A percentile compares a stretch with the other conserved stretches of the same genome.
These are phyloP conservation scores for Cephus pygmeus DNA, from an alignment of 2,888 invertebrate species.

Conservation along the genomic window DNA sequence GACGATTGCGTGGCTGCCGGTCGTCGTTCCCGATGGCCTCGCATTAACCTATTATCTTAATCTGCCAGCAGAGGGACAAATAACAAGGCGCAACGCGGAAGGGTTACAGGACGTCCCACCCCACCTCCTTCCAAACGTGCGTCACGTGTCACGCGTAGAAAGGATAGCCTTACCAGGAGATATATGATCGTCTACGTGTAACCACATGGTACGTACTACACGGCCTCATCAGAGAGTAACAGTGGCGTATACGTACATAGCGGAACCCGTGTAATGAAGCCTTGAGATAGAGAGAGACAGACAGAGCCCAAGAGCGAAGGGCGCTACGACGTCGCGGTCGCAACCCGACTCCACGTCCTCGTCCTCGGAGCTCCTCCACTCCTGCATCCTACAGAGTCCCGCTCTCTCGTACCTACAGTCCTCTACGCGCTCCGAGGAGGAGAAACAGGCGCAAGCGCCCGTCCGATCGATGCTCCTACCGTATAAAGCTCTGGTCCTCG, in stretches of 20 bases:
- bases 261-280: too few species aligned
- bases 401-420: too few species aligned
- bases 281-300: too few species aligned
- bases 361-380: background rate
- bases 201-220: too few species aligned
- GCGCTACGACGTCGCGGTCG: too few species aligned
- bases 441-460: slow-evolving; percentile 61
- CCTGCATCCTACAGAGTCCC: too few species aligned
- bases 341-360: background rate
- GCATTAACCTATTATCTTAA: slow-evolving; percentile 58
- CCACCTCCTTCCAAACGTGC: background rate
- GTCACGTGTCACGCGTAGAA: background rate
- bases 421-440: slow-evolving; percentile 5
- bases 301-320: too few species aligned
- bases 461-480: slow-evolving; percentile 60
- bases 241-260: too few species aligned
- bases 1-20: slow-evolving; percentile 47
- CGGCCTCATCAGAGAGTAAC: too few species aligned
- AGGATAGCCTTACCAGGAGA: too few species aligned
- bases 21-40: slow-evolving; percentile 35
- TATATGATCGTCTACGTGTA: too few species aligned
- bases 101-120: slow-evolving; percentile 10
- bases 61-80: slow-evolving; percentile 54
- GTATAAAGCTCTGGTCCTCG: slow-evolving; percentile 62
- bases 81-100: slow-evolving; percentile 43